These are phyloP conservation scores for Mechanitis mazaeus DNA, from an alignment of 2,888 invertebrate species.

Conservation along the genomic window DNA sequence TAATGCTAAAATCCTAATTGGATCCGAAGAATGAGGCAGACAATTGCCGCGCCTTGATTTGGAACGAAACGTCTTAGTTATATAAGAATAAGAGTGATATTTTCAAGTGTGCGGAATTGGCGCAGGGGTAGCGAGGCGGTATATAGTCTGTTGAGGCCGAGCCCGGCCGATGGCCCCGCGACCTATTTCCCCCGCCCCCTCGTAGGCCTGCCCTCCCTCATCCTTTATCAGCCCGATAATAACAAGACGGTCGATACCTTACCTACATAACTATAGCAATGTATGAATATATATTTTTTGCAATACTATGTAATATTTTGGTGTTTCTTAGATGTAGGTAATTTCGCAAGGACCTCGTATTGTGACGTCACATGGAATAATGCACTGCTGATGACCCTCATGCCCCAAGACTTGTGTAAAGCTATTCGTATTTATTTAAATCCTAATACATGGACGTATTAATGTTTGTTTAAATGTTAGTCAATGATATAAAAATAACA, in stretches of 20 bases:
- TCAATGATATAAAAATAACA: conserved; percentile 6
- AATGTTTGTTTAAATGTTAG: conserved; percentile 7
- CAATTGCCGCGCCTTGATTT: neutral
- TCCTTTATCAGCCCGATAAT: conserved; percentile 62
- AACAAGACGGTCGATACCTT: conserved; percentile 37
- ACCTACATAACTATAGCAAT: conserved; percentile 10
- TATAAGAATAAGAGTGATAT: conserved; percentile 18
- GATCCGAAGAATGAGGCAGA: no score
- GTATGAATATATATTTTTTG: neutral
- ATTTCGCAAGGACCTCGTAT: conserved; percentile 21
- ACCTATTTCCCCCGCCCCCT: conserved; percentile 58
- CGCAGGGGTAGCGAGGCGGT: conserved; percentile 49
- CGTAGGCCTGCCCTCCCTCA: conserved; percentile 41
- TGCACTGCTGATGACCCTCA: conserved; percentile 34
- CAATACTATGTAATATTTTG: neutral
- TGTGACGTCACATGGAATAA: conserved; percentile 30
- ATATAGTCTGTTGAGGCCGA: conserved; percentile 48
- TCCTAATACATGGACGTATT: conserved; percentile 10
- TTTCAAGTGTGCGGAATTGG: conserved; percentile 33
- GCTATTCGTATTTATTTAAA: conserved; percentile 9
- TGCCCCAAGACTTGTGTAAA: conserved; percentile 27
- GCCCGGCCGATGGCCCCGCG: conserved; percentile 68
- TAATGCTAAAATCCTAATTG: no score
- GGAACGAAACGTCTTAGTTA: conserved; percentile 8
- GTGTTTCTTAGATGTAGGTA: conserved; percentile 8